phyloP scores from a whole-genome alignment of 1,140 invertebrate genomes.

The Aphelinus atriplicis region DNA sequence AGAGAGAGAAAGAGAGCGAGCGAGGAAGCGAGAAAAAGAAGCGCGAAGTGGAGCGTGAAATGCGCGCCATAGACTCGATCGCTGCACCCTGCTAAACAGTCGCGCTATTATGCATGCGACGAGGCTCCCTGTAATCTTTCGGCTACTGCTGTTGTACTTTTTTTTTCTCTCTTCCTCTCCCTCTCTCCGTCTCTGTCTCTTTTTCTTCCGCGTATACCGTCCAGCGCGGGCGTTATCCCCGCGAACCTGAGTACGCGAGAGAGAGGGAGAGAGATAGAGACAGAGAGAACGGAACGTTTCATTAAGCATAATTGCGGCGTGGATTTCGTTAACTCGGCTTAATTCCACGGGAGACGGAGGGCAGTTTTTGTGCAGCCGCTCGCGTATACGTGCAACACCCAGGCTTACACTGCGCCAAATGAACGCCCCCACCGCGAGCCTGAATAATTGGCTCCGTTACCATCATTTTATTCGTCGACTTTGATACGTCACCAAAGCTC shows the following conservation, averaged over 20 bases:
- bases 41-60: neutral
- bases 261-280: neutral
- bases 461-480: too few species aligned
- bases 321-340: constrained; percentile 27
- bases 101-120: neutral
- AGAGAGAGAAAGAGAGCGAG: neutral
- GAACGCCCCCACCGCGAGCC: too few species aligned
- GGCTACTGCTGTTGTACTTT: too few species aligned
- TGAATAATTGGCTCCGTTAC: too few species aligned
- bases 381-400: too few species aligned
- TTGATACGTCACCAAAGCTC: too few species aligned
- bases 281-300: neutral
- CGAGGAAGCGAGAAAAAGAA: too few species aligned
- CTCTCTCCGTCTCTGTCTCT: too few species aligned
- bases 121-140: too few species aligned
- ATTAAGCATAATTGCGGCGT: constrained; percentile 8
- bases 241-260: neutral
- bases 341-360: neutral
- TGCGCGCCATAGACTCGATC: neutral
- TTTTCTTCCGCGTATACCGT: neutral
- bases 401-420: too few species aligned
- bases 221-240: neutral
- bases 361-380: too few species aligned
- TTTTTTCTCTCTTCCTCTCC: too few species aligned
- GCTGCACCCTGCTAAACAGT: neutral